Evolutionary conservation across 2,113 vertebrate genomes (phyloP).

Genomic region (Bubalus kerabau): DNA sequence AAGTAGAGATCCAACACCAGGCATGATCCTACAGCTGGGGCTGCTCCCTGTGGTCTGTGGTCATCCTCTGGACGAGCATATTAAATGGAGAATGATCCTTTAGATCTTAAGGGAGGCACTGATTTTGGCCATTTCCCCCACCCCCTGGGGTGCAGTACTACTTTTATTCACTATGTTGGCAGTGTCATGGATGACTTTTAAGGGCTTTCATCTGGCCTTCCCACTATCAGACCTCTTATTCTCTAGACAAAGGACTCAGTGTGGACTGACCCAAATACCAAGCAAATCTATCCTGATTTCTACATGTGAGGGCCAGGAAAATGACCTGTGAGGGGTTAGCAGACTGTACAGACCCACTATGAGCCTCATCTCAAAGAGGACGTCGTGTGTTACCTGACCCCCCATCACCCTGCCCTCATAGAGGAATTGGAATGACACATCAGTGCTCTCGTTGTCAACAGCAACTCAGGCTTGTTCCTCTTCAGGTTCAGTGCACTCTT

Average conservation of each 20-base stretch:
- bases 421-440: background rate
- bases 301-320: background rate
- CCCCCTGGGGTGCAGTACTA: background rate
- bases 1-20: background rate
- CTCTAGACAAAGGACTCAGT: background rate
- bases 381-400: rapidly evolving
- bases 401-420: rapidly evolving
- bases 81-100: background rate
- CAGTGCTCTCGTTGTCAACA: background rate
- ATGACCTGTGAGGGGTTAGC: background rate
- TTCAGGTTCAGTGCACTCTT: background rate
- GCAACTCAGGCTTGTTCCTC: background rate
- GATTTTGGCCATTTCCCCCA: background rate
- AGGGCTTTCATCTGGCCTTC: background rate
- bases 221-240: background rate
- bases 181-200: background rate
- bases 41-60: background rate
- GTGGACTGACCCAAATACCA: background rate
- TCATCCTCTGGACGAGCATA: background rate
- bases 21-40: background rate
- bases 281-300: background rate
- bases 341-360: rapidly evolving
- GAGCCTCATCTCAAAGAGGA: background rate
- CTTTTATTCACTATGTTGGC: background rate
- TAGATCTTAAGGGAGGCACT: background rate